These are phyloP conservation scores for Hoplostethus mediterraneus DNA, from an alignment of 2,797 vertebrate genomes.

Conservation along the genomic window DNA sequence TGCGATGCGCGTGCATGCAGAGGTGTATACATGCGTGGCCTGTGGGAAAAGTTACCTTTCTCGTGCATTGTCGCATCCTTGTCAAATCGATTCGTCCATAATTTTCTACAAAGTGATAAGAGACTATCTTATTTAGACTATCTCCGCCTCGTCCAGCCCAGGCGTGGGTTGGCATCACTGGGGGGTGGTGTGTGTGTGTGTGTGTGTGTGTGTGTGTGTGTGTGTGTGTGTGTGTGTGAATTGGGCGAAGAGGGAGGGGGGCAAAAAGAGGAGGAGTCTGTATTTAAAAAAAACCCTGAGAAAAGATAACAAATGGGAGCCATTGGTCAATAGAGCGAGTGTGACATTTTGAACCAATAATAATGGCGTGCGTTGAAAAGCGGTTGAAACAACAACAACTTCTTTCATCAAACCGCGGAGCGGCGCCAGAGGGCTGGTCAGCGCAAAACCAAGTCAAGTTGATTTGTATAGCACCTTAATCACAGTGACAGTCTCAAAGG, in stretches of 20 bases:
- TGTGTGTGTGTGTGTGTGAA: not conserved
- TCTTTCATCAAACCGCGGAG: conserved; percentile 21
- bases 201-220: conserved; percentile 3
- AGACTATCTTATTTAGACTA: conserved; percentile 37
- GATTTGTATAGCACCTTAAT: no score
- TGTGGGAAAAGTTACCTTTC: conserved; percentile 44
- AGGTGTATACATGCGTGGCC: not conserved
- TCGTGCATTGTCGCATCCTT: conserved; percentile 40
- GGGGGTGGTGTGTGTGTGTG: conserved; percentile 16
- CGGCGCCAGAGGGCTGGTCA: conserved; percentile 59
- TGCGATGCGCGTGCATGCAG: not conserved
- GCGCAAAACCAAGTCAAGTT: not conserved
- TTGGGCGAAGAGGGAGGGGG: not conserved
- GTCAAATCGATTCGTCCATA: conserved; percentile 38
- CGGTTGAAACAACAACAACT: not conserved
- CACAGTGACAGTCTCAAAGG: no score
- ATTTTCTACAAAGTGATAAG: not conserved
- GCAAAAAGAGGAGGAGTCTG: conserved; percentile 55
- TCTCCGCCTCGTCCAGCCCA: conserved; percentile 32
- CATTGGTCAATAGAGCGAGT: conserved; percentile 62
- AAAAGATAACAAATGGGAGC: conserved; percentile 3
- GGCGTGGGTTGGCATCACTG: conserved; percentile 46
- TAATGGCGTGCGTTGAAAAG: conserved; percentile 24
- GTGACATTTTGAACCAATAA: conserved; percentile 68
- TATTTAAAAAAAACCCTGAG: not conserved